These are phyloP conservation scores for Sylvicapra grimmia DNA, from an alignment of 2,113 vertebrate species.

Conservation along the genomic window DNA sequence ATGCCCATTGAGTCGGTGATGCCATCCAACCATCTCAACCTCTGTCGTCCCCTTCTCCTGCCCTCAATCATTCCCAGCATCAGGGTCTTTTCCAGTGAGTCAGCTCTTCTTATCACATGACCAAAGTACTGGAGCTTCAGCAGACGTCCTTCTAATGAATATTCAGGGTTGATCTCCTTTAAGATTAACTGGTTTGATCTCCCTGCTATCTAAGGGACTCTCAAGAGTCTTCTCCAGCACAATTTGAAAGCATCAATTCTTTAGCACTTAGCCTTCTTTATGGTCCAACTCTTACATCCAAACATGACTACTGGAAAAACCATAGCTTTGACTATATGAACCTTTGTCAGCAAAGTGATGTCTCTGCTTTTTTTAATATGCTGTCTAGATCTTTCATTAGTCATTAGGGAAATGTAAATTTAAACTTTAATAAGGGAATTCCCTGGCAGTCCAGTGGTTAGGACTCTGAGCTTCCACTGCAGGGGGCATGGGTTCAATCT, in stretches of 20 bases:
- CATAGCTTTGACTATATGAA: not conserved
- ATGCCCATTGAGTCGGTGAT: not conserved
- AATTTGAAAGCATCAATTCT: not conserved
- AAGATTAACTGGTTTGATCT: not conserved
- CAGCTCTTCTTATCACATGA: not conserved
- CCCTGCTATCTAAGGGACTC: not conserved
- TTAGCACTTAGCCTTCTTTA: not conserved
- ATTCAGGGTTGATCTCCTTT: not conserved
- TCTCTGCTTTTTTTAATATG: not conserved
- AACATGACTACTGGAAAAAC: not conserved
- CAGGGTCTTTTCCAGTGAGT: not conserved
- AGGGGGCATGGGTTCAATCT: not conserved
- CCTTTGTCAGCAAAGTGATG: not conserved
- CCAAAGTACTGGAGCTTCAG: not conserved
- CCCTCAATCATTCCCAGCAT: not conserved
- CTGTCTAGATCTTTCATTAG: not conserved
- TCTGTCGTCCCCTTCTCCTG: not conserved
- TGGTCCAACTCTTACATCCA: not conserved
- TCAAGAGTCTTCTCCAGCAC: not conserved
- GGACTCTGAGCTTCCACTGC: not conserved
- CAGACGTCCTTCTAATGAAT: not conserved
- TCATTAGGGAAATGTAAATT: not conserved
- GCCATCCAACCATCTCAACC: not conserved
- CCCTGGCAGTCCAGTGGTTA: not conserved
- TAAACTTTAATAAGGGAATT: not conserved